A percentile compares a stretch with the other conserved stretches of the same genome.
phyloP scores from a whole-genome alignment of 2,797 vertebrate genomes.

The Argya squamiceps region DNA sequence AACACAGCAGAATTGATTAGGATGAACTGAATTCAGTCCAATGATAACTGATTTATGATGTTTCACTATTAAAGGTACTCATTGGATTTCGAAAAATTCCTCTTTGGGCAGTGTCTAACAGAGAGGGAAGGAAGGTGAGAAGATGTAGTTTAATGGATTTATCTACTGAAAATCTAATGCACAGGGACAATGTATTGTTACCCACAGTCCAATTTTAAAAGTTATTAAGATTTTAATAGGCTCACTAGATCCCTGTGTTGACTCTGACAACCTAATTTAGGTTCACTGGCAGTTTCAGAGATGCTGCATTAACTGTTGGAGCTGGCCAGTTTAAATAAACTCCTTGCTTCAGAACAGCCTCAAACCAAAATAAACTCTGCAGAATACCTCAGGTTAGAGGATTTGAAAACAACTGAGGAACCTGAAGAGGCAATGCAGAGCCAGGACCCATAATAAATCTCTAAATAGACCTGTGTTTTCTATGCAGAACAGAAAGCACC shows the following conservation, averaged over 20 bases:
- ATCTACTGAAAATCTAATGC: slow-evolving; percentile 22
- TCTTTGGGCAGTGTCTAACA: not conserved
- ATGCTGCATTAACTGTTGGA: slow-evolving; percentile 7
- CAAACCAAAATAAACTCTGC: not conserved
- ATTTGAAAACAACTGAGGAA: not conserved
- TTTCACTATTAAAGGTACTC: not conserved
- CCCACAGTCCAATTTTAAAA: slow-evolving; percentile 52
- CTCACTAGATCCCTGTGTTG: not conserved
- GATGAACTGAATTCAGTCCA: not conserved
- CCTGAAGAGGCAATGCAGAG: not conserved
- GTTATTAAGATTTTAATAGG: slow-evolving; percentile 70
- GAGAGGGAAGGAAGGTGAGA: not conserved
- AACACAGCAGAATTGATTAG: not conserved
- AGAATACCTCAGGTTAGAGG: not conserved
- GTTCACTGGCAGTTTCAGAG: slow-evolving; percentile 26
- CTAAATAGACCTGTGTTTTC: not conserved
- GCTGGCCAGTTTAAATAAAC: slow-evolving; percentile 16
- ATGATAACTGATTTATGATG: not conserved
- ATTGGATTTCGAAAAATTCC: not conserved
- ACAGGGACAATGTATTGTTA: slow-evolving; percentile 6
- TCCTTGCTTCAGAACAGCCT: not conserved
- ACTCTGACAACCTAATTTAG: slow-evolving; percentile 61
- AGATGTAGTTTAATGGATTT: not conserved
- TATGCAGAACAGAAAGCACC: not conserved
- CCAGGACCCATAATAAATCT: not conserved